Conservation (phyloP, 2,113 vertebrate species). For the Tragelaphus imberbis region DNA sequence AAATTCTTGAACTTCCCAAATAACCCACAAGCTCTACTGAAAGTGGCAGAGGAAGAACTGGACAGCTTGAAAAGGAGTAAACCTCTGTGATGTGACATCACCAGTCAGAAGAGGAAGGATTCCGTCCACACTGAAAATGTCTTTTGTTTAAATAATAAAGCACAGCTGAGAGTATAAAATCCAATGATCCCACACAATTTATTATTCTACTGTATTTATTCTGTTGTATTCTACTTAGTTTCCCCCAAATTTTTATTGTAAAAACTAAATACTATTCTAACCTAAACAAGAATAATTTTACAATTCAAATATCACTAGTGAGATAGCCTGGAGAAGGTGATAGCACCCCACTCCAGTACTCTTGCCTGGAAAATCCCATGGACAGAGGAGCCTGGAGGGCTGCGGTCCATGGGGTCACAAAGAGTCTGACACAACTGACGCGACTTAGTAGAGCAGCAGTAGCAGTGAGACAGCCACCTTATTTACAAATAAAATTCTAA, state of each 20-base stretch:
- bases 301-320: background rate
- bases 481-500: background rate
- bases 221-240: background rate
- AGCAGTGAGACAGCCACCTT: background rate
- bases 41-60: background rate
- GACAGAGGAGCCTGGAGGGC: too few relatives aligned
- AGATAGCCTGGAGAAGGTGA: background rate
- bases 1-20: background rate
- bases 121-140: background rate
- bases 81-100: background rate
- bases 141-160: slow-evolving; percentile 15
- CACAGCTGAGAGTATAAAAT: background rate
- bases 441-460: too few relatives aligned
- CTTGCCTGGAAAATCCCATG: too few relatives aligned
- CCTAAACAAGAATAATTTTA: background rate
- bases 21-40: background rate
- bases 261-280: background rate
- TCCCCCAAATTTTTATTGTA: background rate
- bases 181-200: background rate
- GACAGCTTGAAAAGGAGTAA: background rate
- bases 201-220: background rate
- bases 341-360: too few relatives aligned
- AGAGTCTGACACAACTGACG: too few relatives aligned
- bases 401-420: accelerated
- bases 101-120: background rate